Conservation (phyloP, 2,113 vertebrate species). For the Opisthocomus hoazin region DNA sequence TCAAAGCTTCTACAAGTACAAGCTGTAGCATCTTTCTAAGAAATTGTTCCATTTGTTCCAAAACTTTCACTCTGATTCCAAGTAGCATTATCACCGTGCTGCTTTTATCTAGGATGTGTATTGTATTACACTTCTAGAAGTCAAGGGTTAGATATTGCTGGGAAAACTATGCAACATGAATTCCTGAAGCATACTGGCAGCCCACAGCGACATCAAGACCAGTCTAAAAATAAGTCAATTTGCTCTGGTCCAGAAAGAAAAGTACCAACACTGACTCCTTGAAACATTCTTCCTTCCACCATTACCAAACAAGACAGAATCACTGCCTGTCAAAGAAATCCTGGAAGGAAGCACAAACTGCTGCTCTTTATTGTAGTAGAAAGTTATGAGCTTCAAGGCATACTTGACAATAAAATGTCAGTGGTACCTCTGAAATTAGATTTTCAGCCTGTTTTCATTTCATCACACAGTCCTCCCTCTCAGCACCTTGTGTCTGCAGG, state of each 20-base stretch:
- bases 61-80: neutral
- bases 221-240: slow-evolving; percentile 47
- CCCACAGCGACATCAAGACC: neutral
- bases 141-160: slow-evolving; percentile 25
- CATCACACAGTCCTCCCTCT: neutral
- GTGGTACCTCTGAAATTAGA: neutral
- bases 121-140: slow-evolving; percentile 31
- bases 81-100: slow-evolving; percentile 17
- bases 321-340: neutral
- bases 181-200: slow-evolving; percentile 17
- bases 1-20: neutral
- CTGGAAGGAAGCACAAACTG: neutral
- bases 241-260: neutral
- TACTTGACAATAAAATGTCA: neutral
- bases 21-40: slow-evolving; percentile 24
- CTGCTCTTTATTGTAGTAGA: neutral
- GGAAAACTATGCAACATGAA: slow-evolving; percentile 23
- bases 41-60: slow-evolving; percentile 23
- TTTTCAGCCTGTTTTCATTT: neutral
- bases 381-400: neutral
- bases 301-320: neutral
- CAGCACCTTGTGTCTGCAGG: neutral
- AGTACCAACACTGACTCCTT: neutral
- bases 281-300: neutral
- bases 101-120: slow-evolving; percentile 6